Percentiles rank a stretch among this genome's conserved stretches.
Conservation (phyloP, 2,113 vertebrate genomes). For the Asarcornis scutulata region DNA sequence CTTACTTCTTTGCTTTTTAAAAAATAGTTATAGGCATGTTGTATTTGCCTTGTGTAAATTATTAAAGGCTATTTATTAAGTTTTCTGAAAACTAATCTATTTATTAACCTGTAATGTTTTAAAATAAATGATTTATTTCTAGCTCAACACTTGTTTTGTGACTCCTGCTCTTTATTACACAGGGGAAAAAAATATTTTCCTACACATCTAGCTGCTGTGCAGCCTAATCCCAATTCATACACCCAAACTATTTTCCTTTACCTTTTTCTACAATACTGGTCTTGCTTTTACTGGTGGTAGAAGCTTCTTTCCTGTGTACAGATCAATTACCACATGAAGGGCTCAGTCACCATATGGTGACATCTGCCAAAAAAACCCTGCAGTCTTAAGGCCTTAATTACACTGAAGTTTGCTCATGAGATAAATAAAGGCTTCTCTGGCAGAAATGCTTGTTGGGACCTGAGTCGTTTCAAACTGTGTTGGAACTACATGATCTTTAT, state of each 20-base stretch:
- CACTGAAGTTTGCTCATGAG: background rate
- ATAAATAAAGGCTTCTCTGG: background rate
- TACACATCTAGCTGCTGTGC: background rate
- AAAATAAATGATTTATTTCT: conserved; percentile 83
- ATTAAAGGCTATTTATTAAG: conserved; percentile 81
- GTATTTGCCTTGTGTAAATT: conserved; percentile 81
- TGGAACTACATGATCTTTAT: too few relatives aligned
- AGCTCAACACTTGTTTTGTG: conserved; percentile 62
- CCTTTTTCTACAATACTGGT: background rate
- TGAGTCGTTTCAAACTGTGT: background rate
- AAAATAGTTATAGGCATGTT: conserved; percentile 78
- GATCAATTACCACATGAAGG: background rate
- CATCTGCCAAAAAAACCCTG: background rate
- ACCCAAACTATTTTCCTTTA: background rate
- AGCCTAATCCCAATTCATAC: background rate
- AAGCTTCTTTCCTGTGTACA: background rate
- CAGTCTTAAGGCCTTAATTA: background rate
- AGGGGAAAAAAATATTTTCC: background rate
- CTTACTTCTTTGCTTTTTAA: conserved; percentile 76
- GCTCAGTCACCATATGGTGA: background rate
- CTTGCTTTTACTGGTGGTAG: background rate
- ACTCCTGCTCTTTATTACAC: background rate
- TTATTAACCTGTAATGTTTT: conserved; percentile 82
- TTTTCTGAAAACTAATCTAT: conserved; percentile 80
- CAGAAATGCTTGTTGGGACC: background rate